Conservation (phyloP, 2,888 invertebrate species). For the Parascotia fuliginaria region DNA sequence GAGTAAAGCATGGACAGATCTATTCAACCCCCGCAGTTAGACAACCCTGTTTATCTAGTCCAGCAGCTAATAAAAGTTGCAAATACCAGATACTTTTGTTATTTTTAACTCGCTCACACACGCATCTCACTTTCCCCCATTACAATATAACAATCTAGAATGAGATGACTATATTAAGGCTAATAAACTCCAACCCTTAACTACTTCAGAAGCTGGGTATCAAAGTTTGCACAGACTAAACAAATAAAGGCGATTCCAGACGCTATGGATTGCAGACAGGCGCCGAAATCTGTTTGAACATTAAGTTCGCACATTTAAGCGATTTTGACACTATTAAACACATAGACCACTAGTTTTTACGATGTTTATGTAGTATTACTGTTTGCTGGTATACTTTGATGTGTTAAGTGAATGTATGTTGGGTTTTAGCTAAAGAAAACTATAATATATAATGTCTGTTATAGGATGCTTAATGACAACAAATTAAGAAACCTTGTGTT, state of each 20-base stretch:
- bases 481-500: too few species aligned
- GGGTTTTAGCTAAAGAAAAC: too few species aligned
- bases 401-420: background rate
- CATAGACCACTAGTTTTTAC: background rate
- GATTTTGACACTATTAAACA: constrained; percentile 3
- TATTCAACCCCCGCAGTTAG: too few species aligned
- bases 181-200: background rate
- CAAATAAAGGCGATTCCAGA: background rate
- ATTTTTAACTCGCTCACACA: too few species aligned
- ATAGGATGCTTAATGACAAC: too few species aligned
- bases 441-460: too few species aligned
- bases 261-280: background rate
- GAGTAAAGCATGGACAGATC: too few species aligned
- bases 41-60: too few species aligned
- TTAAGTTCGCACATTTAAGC: constrained; percentile 7
- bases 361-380: background rate
- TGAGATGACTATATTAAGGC: background rate
- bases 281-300: constrained; percentile 1
- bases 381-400: background rate
- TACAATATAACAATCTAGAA: background rate
- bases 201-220: background rate
- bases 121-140: background rate
- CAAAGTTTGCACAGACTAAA: constrained; percentile 5
- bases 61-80: too few species aligned
- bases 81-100: too few species aligned